Evolutionary conservation across 2,888 invertebrate species (phyloP).

Genomic region (Drosophila meridionalis): DNA sequence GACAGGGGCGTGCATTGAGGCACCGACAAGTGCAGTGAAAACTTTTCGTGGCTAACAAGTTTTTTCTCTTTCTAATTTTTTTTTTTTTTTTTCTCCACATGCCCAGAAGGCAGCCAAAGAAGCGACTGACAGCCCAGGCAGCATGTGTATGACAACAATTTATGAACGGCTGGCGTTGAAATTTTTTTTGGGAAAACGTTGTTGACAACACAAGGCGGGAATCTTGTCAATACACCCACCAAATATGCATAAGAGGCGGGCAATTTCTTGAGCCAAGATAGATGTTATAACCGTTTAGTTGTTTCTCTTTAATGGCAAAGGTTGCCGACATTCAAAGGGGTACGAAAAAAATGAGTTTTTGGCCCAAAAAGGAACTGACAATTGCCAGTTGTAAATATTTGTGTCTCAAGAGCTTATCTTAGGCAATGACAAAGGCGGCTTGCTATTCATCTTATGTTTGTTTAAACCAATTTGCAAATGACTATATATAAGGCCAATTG

Average conservation of each 20-base stretch:
- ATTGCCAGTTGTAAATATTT: conserved; percentile 5
- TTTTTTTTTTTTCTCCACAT: conserved; percentile 15
- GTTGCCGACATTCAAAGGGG: neutral
- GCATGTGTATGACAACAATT: conserved; percentile 61
- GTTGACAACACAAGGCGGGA: conserved; percentile 48
- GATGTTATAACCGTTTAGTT: conserved; percentile 1
- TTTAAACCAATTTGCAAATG: neutral
- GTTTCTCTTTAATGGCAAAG: conserved; percentile 13
- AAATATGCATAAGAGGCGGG: conserved; percentile 16
- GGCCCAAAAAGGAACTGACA: neutral
- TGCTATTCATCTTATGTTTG: neutral
- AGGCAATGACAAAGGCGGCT: neutral
- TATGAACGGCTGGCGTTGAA: conserved; percentile 67
- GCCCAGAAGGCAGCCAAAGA: conserved; percentile 16
- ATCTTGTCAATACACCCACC: conserved; percentile 25
- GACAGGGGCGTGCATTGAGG: conserved; percentile 52
- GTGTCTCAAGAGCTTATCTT: neutral
- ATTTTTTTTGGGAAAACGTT: conserved; percentile 42
- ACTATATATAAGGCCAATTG: neutral
- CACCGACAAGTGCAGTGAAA: conserved; percentile 75
- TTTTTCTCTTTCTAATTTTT: conserved; percentile 34
- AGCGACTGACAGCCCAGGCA: conserved; percentile 25
- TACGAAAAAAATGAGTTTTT: neutral
- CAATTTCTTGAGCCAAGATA: conserved; percentile 6
- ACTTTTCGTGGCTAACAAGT: conserved; percentile 66